Evolutionary conservation across 2,113 vertebrate genomes (phyloP).

Genomic region (Antechinus stuartii): DNA sequence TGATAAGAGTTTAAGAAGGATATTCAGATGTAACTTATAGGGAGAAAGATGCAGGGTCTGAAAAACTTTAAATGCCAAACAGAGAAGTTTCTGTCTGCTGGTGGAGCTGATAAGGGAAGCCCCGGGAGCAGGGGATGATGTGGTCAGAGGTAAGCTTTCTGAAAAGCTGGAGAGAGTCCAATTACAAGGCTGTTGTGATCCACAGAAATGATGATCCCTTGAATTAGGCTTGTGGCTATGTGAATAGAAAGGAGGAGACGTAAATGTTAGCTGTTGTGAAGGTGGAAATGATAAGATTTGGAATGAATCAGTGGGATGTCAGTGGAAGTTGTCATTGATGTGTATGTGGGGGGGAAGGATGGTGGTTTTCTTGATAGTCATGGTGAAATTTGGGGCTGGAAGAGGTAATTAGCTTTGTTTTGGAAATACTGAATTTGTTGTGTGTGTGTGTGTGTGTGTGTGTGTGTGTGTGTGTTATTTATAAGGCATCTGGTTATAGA

Average conservation of each 20-base stretch:
- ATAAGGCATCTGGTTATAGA: background rate
- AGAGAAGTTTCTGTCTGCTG: background rate
- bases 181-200: background rate
- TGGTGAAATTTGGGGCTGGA: background rate
- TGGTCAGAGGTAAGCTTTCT: background rate
- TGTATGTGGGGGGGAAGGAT: no score
- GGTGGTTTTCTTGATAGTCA: background rate
- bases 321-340: background rate
- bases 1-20: background rate
- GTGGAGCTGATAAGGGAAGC: background rate
- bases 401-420: background rate
- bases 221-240: background rate
- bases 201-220: background rate
- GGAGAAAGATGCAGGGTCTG: background rate
- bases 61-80: background rate
- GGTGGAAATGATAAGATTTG: background rate
- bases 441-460: no score
- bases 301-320: background rate
- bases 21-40: background rate
- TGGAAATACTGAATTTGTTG: background rate
- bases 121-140: background rate
- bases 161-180: background rate
- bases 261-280: background rate
- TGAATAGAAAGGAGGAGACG: background rate
- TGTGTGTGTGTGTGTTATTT: no score